phyloP scores from a whole-genome alignment of 2,888 invertebrate species.

The Lithophane semibrunnea region DNA sequence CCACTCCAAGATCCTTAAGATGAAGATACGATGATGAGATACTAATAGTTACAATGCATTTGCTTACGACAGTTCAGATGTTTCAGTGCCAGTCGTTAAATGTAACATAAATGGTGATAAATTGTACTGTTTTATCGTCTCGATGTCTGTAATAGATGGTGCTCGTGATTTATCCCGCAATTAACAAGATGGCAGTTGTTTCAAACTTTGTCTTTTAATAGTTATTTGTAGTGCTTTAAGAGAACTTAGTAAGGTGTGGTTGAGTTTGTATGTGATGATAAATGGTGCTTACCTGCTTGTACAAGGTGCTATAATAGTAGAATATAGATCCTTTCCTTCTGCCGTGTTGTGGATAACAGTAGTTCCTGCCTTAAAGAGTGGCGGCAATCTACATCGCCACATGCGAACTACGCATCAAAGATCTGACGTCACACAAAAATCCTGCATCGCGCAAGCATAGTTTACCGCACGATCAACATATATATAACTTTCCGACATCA shows the following conservation, averaged over 20 bases:
- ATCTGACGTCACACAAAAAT: no score
- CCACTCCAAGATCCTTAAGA: background rate
- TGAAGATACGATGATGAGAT: conserved; percentile 12
- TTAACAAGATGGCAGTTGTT: conserved; percentile 56
- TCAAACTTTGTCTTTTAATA: conserved; percentile 56
- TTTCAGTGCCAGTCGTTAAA: conserved; percentile 37
- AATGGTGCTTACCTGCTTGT: background rate
- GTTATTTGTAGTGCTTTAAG: conserved; percentile 35
- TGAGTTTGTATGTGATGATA: conserved; percentile 13
- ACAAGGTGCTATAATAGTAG: background rate
- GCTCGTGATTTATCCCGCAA: conserved; percentile 51
- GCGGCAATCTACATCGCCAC: no score
- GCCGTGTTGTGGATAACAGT: background rate
- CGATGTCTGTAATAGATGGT: conserved; percentile 49
- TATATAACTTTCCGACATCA: no score
- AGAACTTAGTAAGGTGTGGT: conserved; percentile 14
- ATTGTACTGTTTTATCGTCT: conserved; percentile 54
- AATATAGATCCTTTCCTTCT: background rate
- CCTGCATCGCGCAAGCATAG: no score
- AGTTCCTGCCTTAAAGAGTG: background rate
- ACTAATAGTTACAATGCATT: conserved; percentile 26
- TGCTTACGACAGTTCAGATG: conserved; percentile 16
- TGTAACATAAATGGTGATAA: conserved; percentile 49
- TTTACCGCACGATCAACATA: no score
- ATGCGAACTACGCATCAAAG: no score